phyloP scores from a whole-genome alignment of 2,113 vertebrate genomes.

The Loxodonta africana region DNA sequence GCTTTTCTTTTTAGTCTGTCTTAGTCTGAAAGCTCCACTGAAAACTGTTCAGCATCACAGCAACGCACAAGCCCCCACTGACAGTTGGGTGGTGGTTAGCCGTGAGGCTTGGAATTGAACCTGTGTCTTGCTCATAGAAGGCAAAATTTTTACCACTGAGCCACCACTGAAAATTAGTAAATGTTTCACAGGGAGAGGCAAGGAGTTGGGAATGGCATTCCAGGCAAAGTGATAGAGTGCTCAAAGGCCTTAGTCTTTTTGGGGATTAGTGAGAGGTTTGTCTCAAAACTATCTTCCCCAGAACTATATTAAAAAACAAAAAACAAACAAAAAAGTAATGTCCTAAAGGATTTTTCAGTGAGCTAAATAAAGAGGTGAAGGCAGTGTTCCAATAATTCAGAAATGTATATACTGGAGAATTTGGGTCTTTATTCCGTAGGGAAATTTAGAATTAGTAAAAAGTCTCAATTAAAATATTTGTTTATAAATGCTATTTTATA shows the following conservation, averaged over 20 bases:
- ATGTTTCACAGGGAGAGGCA: neutral
- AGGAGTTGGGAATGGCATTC: neutral
- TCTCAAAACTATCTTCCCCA: neutral
- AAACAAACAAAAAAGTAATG: neutral
- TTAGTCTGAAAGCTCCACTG: neutral
- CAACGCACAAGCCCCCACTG: neutral
- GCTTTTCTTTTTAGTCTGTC: neutral
- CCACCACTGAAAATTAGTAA: neutral
- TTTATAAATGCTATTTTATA: conserved; percentile 46
- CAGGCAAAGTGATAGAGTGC: neutral
- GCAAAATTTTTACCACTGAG: neutral
- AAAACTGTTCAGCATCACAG: neutral
- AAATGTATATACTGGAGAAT: neutral
- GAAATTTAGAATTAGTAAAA: conserved; percentile 38
- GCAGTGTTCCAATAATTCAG: neutral
- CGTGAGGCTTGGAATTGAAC: neutral
- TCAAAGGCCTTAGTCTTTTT: neutral
- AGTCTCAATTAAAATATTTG: conserved; percentile 32
- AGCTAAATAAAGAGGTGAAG: neutral
- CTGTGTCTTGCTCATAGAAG: neutral
- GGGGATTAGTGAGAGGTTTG: neutral
- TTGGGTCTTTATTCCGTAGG: neutral
- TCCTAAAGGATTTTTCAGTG: neutral
- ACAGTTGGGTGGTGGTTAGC: neutral
- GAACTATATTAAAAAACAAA: neutral